Conservation (phyloP, 1,140 invertebrate genomes). For the Araneus ventricosus region DNA sequence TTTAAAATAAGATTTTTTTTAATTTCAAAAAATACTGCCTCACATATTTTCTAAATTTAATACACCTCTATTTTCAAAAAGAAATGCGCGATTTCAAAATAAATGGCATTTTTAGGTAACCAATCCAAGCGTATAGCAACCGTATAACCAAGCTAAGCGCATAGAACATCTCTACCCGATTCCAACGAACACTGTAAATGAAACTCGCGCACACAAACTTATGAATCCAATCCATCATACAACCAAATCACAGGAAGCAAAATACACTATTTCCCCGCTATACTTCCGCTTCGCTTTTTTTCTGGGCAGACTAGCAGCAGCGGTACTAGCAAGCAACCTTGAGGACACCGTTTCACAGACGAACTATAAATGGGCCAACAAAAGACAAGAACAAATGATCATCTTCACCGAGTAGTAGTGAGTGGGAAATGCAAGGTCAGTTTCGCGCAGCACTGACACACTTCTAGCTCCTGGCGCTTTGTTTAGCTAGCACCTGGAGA, state of each 20-base stretch:
- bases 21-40: too few species aligned
- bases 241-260: background rate
- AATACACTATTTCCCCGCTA: background rate
- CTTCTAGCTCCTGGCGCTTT: background rate
- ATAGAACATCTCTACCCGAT: too few species aligned
- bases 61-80: too few species aligned
- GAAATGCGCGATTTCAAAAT: too few species aligned
- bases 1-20: too few species aligned
- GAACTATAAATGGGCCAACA: slow-evolving; percentile 30
- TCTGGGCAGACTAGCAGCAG: background rate
- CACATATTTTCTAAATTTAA: too few species aligned
- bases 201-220: too few species aligned
- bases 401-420: background rate
- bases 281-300: slow-evolving; percentile 16
- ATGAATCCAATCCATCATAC: background rate
- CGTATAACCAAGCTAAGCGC: too few species aligned
- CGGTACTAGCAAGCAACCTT: background rate
- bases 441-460: slow-evolving; percentile 1
- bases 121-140: too few species aligned
- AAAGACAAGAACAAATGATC: background rate
- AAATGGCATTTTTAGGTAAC: too few species aligned
- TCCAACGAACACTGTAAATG: too few species aligned
- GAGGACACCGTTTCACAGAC: background rate
- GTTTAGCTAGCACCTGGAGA: background rate
- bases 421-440: background rate